phyloP scores from a whole-genome alignment of 2,888 invertebrate species.

The Caenorhabditis sp. region DNA sequence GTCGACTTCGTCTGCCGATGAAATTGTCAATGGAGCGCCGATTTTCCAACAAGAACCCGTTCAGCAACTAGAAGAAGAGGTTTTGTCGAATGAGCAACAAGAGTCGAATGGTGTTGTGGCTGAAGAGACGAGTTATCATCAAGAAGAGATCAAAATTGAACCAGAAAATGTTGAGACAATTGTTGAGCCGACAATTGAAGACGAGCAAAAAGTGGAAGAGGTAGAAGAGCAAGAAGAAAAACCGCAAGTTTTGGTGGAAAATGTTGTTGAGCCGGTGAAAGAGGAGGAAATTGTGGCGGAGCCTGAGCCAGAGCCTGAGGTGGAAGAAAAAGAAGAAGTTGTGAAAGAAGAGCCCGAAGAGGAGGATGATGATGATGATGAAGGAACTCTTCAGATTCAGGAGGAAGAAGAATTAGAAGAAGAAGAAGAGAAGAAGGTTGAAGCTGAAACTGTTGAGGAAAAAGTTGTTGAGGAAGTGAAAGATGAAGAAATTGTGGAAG shows the following conservation, averaged over 20 bases:
- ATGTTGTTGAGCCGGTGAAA: slow-evolving; percentile 4
- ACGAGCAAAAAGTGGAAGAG: slow-evolving; percentile 7
- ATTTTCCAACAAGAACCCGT: too few species aligned
- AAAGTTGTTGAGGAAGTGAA: slow-evolving; percentile 2
- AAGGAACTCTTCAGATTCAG: slow-evolving; percentile 8
- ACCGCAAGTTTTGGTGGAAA: background rate
- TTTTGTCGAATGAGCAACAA: too few species aligned
- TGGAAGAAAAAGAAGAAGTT: slow-evolving; percentile 15
- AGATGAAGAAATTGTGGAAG: slow-evolving; percentile 19
- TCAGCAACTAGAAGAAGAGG: too few species aligned
- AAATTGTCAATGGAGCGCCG: too few species aligned
- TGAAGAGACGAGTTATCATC: background rate
- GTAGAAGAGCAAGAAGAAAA: slow-evolving; percentile 2
- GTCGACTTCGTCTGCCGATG: too few species aligned
- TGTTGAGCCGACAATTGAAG: slow-evolving; percentile 6
- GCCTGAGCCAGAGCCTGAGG: slow-evolving; percentile 2
- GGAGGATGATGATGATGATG: slow-evolving; percentile 5
- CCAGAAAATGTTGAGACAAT: slow-evolving; percentile 6
- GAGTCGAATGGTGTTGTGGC: background rate
- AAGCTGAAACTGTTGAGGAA: background rate
- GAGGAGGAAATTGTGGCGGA: background rate
- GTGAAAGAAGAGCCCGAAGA: slow-evolving; percentile 18
- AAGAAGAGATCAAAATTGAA: background rate
- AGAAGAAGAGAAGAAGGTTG: slow-evolving; percentile 2
- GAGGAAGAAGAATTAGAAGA: background rate